Percentiles rank a stretch among this genome's conserved stretches.
Evolutionary conservation across 2,113 vertebrate genomes (phyloP).

Genomic region (Astatoreochromis straeleni): DNA sequence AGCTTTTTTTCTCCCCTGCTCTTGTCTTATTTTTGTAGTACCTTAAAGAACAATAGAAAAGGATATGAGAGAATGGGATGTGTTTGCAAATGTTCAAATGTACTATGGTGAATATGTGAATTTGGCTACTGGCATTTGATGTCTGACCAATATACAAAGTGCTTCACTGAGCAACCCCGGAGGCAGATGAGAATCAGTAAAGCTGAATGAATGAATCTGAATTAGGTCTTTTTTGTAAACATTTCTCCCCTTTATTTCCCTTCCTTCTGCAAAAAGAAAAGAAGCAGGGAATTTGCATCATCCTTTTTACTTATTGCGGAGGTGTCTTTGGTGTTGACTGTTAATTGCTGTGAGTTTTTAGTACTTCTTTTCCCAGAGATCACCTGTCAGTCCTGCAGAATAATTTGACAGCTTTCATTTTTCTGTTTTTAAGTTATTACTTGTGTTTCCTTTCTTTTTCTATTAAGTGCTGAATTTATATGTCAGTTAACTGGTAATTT

Average conservation of each 20-base stretch:
- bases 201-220: constrained; percentile 6
- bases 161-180: neutral
- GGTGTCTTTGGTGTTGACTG: neutral
- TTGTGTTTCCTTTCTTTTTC: neutral
- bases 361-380: neutral
- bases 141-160: neutral
- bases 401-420: neutral
- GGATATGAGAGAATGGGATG: neutral
- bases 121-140: neutral
- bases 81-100: neutral
- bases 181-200: neutral
- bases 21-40: neutral
- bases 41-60: neutral
- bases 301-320: neutral
- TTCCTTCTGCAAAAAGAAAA: neutral
- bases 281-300: neutral
- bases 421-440: neutral
- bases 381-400: neutral
- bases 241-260: neutral
- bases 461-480: neutral
- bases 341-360: neutral
- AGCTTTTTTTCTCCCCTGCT: neutral
- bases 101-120: neutral
- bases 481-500: neutral
- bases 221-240: neutral